Evolutionary conservation across 2,888 invertebrate genomes (phyloP), one percentile per base, ranked within the genome.

Genomic region (Leptopilina syphax): DNA sequence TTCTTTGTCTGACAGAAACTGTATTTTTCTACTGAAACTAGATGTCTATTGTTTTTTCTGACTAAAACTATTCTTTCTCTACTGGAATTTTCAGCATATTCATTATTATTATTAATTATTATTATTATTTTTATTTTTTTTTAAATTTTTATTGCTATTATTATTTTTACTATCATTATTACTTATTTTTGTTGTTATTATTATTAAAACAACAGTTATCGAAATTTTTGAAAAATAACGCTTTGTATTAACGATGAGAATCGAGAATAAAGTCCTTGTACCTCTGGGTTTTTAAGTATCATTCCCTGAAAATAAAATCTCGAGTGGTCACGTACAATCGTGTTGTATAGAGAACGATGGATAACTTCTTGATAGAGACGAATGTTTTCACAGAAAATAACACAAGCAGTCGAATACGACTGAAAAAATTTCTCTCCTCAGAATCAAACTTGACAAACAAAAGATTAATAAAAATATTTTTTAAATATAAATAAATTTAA

Each of bases 341-440:
- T 6, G 68, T 18, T 24, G 68, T 9, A 4, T 12, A 50, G 50
- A 50, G 68, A 27, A 34, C 68, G 68, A 10, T 50, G 68, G 50
- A 68, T 44, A 47, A 67, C 66, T 67, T 67, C n/a, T 41, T 44
- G 66, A 34, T 67, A 67, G 66, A 41, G 66, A 8, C 1, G 50
- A 50, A 41, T 86, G 85, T 84, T 86, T 85, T 83, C 77, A 86
- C 70, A 84, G 85, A 86, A 86, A 86, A 86, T 84, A 86, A 68
- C 66, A 68, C 84, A 78, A 84, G 81, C 84, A 86, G 86, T 86
- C 85, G 85, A 80, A 76, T 83, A 79, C 68, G 80, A 70, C 63
- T 80, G 73, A 77, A 84, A 80, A 82, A 18, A 83, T 77, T 81
- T 79, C 77, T 76, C 79, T 78, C 66, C 77, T 68, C 9, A 68